phyloP scores from a whole-genome alignment of 2,797 vertebrate species.

The Ceryle rudis region DNA sequence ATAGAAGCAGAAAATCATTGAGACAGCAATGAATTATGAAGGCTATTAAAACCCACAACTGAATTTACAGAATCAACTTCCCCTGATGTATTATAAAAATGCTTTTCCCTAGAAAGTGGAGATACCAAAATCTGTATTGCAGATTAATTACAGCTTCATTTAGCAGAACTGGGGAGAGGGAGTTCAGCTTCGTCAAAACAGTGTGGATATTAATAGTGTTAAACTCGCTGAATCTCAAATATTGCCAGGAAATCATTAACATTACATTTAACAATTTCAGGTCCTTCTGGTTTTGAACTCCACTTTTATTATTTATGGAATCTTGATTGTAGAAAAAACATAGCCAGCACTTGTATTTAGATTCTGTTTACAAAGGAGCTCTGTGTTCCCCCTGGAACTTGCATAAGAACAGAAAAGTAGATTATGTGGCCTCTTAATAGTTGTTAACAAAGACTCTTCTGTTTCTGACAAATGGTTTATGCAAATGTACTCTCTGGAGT shows the following conservation, averaged over 20 bases:
- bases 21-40: constrained; percentile 57
- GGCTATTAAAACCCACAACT: constrained; percentile 51
- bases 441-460: constrained; percentile 73
- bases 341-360: constrained; percentile 53
- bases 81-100: constrained; percentile 41
- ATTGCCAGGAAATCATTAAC: constrained; percentile 61
- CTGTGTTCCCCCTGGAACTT: constrained; percentile 68
- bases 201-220: neutral
- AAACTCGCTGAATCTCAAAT: constrained; percentile 34
- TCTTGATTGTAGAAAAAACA: constrained; percentile 66
- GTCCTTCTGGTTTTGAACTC: constrained; percentile 55
- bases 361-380: constrained; percentile 71
- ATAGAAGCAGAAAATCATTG: constrained; percentile 55
- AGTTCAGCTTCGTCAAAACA: neutral
- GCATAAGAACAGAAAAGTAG: constrained; percentile 66
- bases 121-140: constrained; percentile 20
- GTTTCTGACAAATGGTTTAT: constrained; percentile 75
- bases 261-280: constrained; percentile 47
- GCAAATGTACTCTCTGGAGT: constrained; percentile 60
- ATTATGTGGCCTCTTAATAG: constrained; percentile 67
- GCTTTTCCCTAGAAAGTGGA: constrained; percentile 39
- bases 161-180: neutral
- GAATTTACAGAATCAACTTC: constrained; percentile 37
- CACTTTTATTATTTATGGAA: constrained; percentile 63
- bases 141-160: constrained; percentile 46